These are phyloP conservation scores for Rhea americana DNA, from an alignment of 2,113 vertebrate genomes.

Conservation along the genomic window DNA sequence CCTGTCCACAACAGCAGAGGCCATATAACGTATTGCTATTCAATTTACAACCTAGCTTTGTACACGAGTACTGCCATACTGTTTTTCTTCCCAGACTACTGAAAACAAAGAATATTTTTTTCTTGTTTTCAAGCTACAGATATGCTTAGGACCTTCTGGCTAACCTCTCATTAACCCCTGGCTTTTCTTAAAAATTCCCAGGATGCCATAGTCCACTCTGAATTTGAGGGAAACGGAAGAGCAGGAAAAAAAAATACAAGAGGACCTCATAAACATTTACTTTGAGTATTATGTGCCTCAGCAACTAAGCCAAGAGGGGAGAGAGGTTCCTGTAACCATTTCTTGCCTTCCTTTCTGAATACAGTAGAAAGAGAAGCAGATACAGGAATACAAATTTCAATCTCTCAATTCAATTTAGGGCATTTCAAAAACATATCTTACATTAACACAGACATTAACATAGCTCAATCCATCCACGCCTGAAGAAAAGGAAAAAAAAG, in stretches of 20 bases:
- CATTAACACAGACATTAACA: neutral
- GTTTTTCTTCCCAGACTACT: neutral
- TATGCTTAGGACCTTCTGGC: neutral
- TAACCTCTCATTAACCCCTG: neutral
- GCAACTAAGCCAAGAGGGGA: neutral
- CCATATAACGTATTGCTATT: neutral
- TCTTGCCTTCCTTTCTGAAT: neutral
- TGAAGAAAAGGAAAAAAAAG: neutral
- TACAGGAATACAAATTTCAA: neutral
- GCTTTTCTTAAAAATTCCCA: neutral
- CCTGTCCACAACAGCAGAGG: neutral
- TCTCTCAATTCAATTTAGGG: neutral
- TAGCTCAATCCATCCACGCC: neutral
- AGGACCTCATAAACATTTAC: neutral
- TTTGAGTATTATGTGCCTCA: neutral
- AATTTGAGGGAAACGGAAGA: neutral
- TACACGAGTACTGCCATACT: neutral
- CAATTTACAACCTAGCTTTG: neutral
- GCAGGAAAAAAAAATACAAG: neutral
- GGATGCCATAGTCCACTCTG: neutral
- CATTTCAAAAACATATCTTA: neutral
- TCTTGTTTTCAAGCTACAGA: neutral
- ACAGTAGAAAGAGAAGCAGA: neutral
- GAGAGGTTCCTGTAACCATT: neutral
- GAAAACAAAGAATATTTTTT: neutral